These are phyloP conservation scores for Mohoua ochrocephala DNA, from an alignment of 2,113 vertebrate genomes.

Conservation along the genomic window DNA sequence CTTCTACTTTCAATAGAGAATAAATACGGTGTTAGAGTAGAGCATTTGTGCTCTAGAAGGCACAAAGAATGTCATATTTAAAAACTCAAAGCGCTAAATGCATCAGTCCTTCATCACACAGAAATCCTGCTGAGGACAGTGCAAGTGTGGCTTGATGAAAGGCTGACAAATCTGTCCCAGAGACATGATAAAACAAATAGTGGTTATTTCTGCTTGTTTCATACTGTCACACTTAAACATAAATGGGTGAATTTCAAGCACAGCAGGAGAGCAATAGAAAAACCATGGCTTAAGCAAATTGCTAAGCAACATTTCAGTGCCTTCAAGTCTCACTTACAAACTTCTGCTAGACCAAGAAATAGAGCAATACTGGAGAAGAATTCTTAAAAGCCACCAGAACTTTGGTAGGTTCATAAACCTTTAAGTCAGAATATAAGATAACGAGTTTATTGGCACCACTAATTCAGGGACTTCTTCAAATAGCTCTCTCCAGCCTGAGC, in stretches of 20 bases:
- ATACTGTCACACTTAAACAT: not conserved
- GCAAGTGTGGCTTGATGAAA: not conserved
- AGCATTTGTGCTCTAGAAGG: too few relatives aligned
- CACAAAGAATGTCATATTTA: not conserved
- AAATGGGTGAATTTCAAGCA: conserved; percentile 17
- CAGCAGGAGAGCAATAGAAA: conserved; percentile 1
- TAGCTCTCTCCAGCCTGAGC: not conserved
- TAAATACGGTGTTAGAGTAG: not conserved
- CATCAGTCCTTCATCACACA: not conserved
- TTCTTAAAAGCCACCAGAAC: not conserved
- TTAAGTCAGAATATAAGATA: not conserved
- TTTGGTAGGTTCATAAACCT: not conserved
- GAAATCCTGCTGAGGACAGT: not conserved
- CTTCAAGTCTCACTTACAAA: not conserved
- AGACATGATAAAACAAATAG: not conserved
- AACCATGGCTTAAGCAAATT: not conserved
- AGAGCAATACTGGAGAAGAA: not conserved
- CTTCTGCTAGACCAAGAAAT: not conserved
- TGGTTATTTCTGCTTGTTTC: not conserved
- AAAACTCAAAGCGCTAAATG: not conserved
- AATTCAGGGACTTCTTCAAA: not conserved
- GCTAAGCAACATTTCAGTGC: not conserved
- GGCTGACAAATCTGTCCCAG: not conserved
- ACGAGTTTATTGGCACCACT: not conserved
- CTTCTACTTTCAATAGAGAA: not conserved